Conservation (phyloP, 92 coral and sea anemone genomes). For the Porites rus region DNA sequence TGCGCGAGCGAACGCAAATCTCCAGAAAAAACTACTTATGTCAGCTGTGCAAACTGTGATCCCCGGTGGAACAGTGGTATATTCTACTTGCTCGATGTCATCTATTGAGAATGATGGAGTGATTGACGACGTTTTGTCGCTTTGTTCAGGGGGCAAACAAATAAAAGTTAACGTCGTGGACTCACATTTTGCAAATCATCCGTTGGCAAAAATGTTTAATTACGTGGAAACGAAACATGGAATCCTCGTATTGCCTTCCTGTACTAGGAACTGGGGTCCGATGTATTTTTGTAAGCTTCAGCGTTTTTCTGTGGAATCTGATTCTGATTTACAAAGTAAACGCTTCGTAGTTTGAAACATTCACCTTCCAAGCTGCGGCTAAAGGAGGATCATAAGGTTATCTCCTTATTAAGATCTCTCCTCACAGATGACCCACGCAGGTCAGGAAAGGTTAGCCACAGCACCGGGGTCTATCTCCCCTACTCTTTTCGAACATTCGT, state of each 20-base stretch:
- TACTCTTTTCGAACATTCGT: no score
- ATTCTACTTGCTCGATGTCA: constrained; percentile 74
- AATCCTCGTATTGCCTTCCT: constrained; percentile 63
- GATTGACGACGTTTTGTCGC: constrained; percentile 28
- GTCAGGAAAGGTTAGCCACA: no score
- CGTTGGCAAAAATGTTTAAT: constrained; percentile 40
- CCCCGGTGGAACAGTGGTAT: constrained; percentile 65
- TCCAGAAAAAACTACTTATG: constrained; percentile 51
- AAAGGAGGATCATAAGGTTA: no score
- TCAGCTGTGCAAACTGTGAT: constrained; percentile 59
- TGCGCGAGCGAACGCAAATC: constrained; percentile 28
- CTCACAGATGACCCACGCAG: no score
- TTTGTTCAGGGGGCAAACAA: constrained; percentile 8
- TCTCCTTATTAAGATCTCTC: no score
- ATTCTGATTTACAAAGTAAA: not conserved
- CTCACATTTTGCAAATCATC: constrained; percentile 18
- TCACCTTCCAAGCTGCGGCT: not conserved
- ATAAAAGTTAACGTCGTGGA: constrained; percentile 33
- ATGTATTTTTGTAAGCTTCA: constrained; percentile 68
- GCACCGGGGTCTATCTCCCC: no score
- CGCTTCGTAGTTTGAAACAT: not conserved
- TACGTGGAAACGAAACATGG: constrained; percentile 50
- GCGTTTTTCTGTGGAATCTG: constrained; percentile 25
- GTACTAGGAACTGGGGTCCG: constrained; percentile 70
- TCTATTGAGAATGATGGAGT: constrained; percentile 72